These are phyloP conservation scores for Bucco capensis DNA, from an alignment of 2,113 vertebrate genomes.

Conservation along the genomic window DNA sequence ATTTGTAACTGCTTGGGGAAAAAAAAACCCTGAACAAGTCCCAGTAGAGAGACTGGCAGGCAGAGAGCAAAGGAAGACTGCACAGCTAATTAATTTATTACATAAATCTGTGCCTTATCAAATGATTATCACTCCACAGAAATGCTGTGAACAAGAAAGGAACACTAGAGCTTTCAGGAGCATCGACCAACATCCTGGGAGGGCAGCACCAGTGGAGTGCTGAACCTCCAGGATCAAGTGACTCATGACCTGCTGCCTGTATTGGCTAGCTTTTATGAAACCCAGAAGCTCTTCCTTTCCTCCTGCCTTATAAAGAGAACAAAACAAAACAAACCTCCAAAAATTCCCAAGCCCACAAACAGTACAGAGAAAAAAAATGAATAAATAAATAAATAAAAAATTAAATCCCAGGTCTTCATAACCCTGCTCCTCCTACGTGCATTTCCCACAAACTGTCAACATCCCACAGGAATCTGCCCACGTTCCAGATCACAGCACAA, in stretches of 20 bases:
- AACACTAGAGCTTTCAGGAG: background rate
- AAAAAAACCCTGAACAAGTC: background rate
- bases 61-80: background rate
- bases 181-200: background rate
- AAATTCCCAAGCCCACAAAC: slow-evolving; percentile 3
- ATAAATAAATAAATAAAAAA: no score
- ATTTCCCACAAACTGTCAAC: slow-evolving; percentile 71
- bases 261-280: slow-evolving; percentile 24
- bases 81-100: slow-evolving; percentile 44
- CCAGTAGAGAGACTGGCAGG: background rate
- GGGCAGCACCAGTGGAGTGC: background rate
- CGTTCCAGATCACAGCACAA: slow-evolving; percentile 65
- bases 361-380: no score
- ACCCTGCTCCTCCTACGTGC: slow-evolving; percentile 60
- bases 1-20: background rate
- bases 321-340: background rate
- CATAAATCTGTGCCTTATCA: slow-evolving; percentile 12
- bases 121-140: slow-evolving; percentile 7
- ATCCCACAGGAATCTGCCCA: slow-evolving; percentile 72
- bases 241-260: slow-evolving; percentile 7
- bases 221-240: background rate
- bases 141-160: background rate
- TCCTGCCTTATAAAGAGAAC: slow-evolving; percentile 2
- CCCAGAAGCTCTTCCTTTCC: background rate
- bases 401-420: slow-evolving; percentile 67